A percentile compares a stretch with the other conserved stretches of the same genome.
Evolutionary conservation across 2,113 vertebrate species (phyloP).

Genomic region (Sapajus apella): DNA sequence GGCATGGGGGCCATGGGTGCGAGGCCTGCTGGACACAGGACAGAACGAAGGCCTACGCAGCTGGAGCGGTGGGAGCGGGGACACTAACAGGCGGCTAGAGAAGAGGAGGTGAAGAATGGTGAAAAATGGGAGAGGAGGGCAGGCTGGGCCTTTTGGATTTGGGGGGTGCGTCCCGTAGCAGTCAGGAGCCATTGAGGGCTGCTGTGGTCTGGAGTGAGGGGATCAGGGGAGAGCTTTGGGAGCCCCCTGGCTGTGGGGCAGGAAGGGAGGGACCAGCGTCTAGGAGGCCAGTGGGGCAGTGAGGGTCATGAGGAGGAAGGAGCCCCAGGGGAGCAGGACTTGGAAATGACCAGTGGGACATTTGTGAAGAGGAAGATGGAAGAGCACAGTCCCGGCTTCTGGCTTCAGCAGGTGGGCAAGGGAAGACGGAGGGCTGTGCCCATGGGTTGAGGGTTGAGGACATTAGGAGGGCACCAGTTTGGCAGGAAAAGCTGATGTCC

Average conservation of each 20-base stretch:
- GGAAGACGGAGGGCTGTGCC: neutral
- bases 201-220: neutral
- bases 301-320: neutral
- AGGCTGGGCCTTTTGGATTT: neutral
- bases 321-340: neutral
- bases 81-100: neutral
- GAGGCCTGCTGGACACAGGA: no score
- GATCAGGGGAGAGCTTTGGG: neutral
- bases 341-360: rapidly evolving
- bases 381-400: neutral
- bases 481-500: neutral
- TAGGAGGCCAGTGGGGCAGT: rapidly evolving
- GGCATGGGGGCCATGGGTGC: rapidly evolving
- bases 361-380: neutral
- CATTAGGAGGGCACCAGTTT: neutral
- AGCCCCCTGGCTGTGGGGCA: neutral
- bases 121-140: no score
- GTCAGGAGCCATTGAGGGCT: neutral
- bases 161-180: neutral
- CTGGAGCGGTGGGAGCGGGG: neutral
- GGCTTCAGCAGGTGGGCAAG: neutral
- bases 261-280: neutral
- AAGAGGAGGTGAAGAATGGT: neutral
- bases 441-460: neutral
- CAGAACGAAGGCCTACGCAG: neutral